Evolutionary conservation across 1,140 invertebrate genomes (phyloP), one percentile per base, ranked within the genome.

Genomic region (Temnothorax longispinosus): DNA sequence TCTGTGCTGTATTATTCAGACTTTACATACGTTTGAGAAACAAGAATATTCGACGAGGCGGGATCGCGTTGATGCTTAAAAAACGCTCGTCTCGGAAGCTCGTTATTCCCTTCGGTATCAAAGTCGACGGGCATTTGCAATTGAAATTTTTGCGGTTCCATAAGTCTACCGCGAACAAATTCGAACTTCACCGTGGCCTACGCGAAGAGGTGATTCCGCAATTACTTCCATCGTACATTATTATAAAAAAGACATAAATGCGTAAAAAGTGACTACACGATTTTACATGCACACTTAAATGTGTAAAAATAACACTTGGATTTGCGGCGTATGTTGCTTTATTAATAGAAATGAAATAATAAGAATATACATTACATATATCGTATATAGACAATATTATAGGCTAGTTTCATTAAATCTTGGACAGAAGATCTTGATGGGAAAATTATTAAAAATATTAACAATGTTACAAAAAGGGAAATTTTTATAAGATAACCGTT

Each of bases 11-110:
- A 84, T 84, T 84, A 75, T 84, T 84, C 80, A 84, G 75, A 84
- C 80, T 84, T 84, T 75, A 74, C 80, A 74, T 74, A 84, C 80
- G 80, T 84, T 84, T 84, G 80, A 84, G 80, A 84, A 84, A 84
- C 80, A 84, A 84, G 80, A 84, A 84, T 84, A 84, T 84, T 84
- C 69, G 80, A 84, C 69, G 80, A 84, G 78, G 77, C 77, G 47
- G 64, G 80, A 47, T 62, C 44, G 80, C 80, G 69, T 84, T 71
- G 69, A 84, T 84, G 80, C 69, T 75, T 84, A 84, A 84, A 84
- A 84, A 84, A 72, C 80, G 67, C 80, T 75, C 69, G 80, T 84
- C 80, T 84, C 27, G 41, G 54, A 11, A 58, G 69, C 54, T 75
- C 69, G 80, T 84, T 60, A 84, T 84, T 84, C 80, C 32, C 69